phyloP scores from a whole-genome alignment of 2,888 invertebrate species.

The Sinelater perroti region DNA sequence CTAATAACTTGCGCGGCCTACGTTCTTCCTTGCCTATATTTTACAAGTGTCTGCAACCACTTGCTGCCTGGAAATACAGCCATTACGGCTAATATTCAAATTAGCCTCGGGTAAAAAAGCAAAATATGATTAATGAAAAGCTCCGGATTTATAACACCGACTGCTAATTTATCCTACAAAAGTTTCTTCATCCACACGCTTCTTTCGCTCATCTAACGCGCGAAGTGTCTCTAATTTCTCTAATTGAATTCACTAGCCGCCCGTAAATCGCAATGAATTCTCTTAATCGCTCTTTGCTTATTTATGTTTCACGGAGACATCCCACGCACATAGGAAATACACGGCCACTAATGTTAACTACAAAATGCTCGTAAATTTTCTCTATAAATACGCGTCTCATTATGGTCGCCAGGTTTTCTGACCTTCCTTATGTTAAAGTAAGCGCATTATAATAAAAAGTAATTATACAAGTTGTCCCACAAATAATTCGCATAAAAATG shows the following conservation, averaged over 20 bases:
- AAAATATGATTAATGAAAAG: constrained; percentile 9
- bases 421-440: constrained; percentile 8
- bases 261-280: background rate
- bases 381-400: constrained; percentile 18
- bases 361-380: constrained; percentile 29
- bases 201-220: no score
- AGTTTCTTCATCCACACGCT: background rate
- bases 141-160: background rate
- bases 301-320: constrained; percentile 9
- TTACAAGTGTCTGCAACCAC: background rate
- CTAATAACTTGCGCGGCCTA: constrained; percentile 12
- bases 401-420: constrained; percentile 16
- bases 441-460: no score
- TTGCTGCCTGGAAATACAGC: background rate
- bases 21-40: constrained; percentile 2
- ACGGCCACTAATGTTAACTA: constrained; percentile 19
- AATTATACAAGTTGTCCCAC: no score
- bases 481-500: no score
- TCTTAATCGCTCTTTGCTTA: background rate
- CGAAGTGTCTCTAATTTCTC: no score
- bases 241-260: background rate
- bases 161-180: background rate
- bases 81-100: constrained; percentile 10
- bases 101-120: constrained; percentile 4
- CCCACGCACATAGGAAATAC: constrained; percentile 34